These are phyloP conservation scores for Pelochelys cantorii DNA, from an alignment of 2,797 vertebrate species.

Conservation along the genomic window DNA sequence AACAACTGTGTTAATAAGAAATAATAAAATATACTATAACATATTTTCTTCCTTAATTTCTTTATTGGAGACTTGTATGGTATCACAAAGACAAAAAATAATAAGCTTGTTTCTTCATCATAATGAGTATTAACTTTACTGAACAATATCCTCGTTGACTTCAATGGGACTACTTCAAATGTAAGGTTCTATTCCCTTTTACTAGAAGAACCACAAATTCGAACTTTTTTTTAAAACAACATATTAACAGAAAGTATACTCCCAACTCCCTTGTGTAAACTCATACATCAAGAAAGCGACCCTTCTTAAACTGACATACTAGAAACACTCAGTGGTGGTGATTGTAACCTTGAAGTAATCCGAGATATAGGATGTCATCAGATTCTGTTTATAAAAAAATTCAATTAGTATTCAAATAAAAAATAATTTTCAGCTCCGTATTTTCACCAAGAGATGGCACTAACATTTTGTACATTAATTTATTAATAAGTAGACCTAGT, in stretches of 20 bases:
- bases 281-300: background rate
- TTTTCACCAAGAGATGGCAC: conserved; percentile 55
- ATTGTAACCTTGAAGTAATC: background rate
- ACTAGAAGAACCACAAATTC: background rate
- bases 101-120: background rate
- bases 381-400: background rate
- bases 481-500: fast-evolving
- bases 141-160: background rate
- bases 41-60: background rate
- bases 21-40: background rate
- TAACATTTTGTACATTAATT: conserved; percentile 33
- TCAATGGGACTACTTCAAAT: background rate
- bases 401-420: background rate
- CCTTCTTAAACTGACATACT: background rate
- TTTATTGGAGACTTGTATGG: background rate
- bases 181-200: background rate
- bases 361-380: background rate
- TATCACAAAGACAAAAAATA: background rate
- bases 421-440: background rate
- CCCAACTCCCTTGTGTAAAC: background rate
- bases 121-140: background rate
- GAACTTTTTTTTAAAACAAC: background rate
- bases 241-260: background rate
- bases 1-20: background rate
- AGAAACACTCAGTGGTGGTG: background rate